These are phyloP conservation scores for Microhierax caerulescens DNA, from an alignment of 2,797 vertebrate species.

Conservation along the genomic window DNA sequence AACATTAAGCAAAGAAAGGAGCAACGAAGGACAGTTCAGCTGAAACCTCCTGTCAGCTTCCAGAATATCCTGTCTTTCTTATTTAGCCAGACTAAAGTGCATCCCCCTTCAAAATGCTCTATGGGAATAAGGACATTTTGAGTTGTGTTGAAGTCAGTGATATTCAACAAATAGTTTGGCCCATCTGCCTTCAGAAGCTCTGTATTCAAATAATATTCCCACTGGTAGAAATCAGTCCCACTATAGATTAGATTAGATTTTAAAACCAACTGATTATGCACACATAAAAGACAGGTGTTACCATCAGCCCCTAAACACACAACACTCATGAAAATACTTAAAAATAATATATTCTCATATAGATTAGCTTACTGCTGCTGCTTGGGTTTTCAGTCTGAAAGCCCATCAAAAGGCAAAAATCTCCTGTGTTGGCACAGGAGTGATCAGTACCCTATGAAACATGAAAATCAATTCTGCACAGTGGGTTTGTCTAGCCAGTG, in stretches of 20 bases:
- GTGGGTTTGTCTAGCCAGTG: neutral
- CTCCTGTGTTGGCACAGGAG: neutral
- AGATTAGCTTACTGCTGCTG: neutral
- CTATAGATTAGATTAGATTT: neutral
- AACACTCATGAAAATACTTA: neutral
- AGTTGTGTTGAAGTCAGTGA: neutral
- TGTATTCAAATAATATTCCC: neutral
- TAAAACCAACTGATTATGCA: neutral
- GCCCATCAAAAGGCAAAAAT: neutral
- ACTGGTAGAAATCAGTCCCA: neutral
- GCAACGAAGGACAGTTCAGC: neutral
- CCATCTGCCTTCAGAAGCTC: neutral
- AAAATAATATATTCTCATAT: neutral
- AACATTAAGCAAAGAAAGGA: fast-evolving
- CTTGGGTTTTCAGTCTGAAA: neutral
- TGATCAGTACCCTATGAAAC: neutral
- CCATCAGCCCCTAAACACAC: neutral
- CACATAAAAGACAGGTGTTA: neutral
- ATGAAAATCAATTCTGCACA: neutral
- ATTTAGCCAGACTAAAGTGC: neutral
- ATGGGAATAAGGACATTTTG: neutral
- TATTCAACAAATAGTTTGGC: neutral
- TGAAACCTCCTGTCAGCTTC: neutral
- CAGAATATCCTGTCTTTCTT: neutral
- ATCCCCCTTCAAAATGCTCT: neutral